Evolutionary conservation across 1,140 invertebrate genomes (phyloP).

Genomic region (Drosophila micromelanica): DNA sequence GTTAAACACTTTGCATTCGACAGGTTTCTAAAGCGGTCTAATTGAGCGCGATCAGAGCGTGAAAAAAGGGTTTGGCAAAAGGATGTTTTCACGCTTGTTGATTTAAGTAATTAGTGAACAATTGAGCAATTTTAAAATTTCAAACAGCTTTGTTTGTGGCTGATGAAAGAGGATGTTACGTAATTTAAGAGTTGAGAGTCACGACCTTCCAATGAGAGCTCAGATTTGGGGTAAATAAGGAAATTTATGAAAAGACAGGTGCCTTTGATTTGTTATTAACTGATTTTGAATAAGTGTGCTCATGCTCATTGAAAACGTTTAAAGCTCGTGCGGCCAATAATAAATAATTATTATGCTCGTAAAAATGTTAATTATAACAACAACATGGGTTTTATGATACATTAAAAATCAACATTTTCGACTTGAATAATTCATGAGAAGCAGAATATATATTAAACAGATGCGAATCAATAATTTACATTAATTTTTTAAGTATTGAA

Average conservation of each 20-base stretch:
- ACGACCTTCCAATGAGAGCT: too few relatives aligned
- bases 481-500: neutral
- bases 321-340: neutral
- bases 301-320: too few relatives aligned
- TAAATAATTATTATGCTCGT: neutral
- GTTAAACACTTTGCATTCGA: conserved; percentile 21
- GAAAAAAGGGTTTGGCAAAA: neutral
- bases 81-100: conserved; percentile 14
- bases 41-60: conserved; percentile 23
- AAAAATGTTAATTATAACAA: neutral
- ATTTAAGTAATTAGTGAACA: conserved; percentile 34
- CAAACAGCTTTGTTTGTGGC: conserved; percentile 8
- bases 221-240: too few relatives aligned
- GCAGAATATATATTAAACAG: neutral
- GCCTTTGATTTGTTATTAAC: too few relatives aligned
- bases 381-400: neutral
- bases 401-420: too few relatives aligned
- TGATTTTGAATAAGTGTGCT: too few relatives aligned
- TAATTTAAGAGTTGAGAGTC: neutral
- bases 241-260: too few relatives aligned
- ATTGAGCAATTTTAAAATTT: conserved; percentile 36
- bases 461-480: neutral
- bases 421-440: conserved; percentile 1
- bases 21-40: conserved; percentile 24
- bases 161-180: neutral